phyloP scores from a whole-genome alignment of 2,113 vertebrate species.

The Calyptomena viridis region DNA sequence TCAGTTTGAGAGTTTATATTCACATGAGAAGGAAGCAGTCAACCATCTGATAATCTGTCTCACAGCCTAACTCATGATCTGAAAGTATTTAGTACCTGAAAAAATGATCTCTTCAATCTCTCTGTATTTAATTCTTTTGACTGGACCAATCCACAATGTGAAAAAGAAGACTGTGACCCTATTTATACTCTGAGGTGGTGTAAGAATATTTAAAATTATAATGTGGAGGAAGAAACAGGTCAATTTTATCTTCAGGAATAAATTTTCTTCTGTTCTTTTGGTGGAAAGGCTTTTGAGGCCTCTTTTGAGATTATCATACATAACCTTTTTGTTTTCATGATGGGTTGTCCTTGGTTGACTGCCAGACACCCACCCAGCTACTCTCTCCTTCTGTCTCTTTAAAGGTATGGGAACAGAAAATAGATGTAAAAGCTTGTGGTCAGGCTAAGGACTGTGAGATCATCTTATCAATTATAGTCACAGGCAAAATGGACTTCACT shows the following conservation, averaged over 20 bases:
- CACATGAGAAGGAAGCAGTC: background rate
- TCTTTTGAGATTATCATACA: too few species aligned
- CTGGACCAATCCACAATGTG: background rate
- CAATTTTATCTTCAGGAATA: background rate
- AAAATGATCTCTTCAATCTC: background rate
- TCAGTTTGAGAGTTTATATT: background rate
- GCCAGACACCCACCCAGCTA: background rate
- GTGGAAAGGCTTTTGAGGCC: background rate
- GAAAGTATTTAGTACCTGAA: background rate
- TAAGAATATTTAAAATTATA: background rate
- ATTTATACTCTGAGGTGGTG: background rate
- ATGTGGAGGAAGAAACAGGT: background rate
- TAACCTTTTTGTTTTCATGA: background rate
- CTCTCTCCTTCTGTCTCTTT: background rate
- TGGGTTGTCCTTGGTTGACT: background rate
- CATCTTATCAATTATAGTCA: background rate
- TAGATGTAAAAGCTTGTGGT: background rate
- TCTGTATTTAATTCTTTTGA: background rate
- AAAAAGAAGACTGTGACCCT: background rate
- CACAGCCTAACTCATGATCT: background rate
- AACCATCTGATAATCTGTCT: background rate
- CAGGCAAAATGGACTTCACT: background rate
- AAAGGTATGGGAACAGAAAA: background rate
- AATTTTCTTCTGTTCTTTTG: background rate
- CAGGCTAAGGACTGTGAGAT: background rate